Evolutionary conservation across 1,140 invertebrate genomes (phyloP).

Genomic region (Pseudomyrmex concolor): DNA sequence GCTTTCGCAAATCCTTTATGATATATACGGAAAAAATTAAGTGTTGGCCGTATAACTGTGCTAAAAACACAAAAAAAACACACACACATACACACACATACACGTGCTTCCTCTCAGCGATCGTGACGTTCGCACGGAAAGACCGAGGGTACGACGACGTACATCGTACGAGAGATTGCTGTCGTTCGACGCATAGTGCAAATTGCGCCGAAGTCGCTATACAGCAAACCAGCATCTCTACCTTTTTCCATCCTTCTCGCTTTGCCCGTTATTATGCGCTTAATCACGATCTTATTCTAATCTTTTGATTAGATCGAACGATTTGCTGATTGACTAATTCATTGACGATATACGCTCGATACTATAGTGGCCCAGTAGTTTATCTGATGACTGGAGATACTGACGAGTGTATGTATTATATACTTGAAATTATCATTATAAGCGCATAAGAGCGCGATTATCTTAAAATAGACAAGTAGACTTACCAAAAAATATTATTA

Average conservation of each 20-base stretch:
- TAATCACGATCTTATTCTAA: slow-evolving; percentile 7
- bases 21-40: slow-evolving; percentile 67
- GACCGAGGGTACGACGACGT: neutral
- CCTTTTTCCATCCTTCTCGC: slow-evolving; percentile 12
- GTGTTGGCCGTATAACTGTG: slow-evolving; percentile 68
- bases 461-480: neutral
- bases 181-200: slow-evolving; percentile 45
- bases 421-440: slow-evolving; percentile 10
- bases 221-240: slow-evolving; percentile 13
- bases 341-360: slow-evolving; percentile 17
- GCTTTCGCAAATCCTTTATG: slow-evolving; percentile 22
- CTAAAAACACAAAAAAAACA: slow-evolving; percentile 10
- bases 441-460: neutral
- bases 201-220: slow-evolving; percentile 37
- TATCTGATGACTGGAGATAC: slow-evolving; percentile 18
- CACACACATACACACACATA: neutral
- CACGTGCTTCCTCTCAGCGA: slow-evolving; percentile 36
- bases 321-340: slow-evolving; percentile 1
- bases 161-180: slow-evolving; percentile 46
- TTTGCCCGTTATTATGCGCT: slow-evolving; percentile 55
- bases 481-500: neutral
- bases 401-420: neutral
- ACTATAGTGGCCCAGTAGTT: slow-evolving; percentile 18
- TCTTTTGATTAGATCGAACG: slow-evolving; percentile 30
- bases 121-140: slow-evolving; percentile 53